These are phyloP conservation scores for Chaetura pelagica DNA, from an alignment of 2,113 vertebrate genomes.

Conservation along the genomic window DNA sequence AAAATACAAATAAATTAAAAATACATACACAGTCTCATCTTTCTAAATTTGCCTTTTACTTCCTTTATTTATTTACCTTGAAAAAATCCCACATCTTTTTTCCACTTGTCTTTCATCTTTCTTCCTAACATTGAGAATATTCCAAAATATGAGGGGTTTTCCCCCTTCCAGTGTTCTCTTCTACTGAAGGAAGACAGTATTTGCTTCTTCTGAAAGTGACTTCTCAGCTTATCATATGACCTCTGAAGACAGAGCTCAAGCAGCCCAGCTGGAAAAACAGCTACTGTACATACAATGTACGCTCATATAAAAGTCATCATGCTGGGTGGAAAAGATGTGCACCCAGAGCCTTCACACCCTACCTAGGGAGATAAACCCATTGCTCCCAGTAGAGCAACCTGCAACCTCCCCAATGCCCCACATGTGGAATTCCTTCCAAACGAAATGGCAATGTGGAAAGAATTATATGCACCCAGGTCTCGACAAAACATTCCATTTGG, in stretches of 20 bases:
- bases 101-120: neutral
- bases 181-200: neutral
- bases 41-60: neutral
- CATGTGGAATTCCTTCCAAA: neutral
- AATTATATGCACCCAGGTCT: accelerated
- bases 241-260: neutral
- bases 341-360: neutral
- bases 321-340: neutral
- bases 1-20: neutral
- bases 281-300: accelerated
- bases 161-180: neutral
- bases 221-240: neutral
- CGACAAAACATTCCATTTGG: accelerated
- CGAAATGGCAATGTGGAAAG: neutral
- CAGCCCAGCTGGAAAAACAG: neutral
- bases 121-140: neutral
- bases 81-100: neutral
- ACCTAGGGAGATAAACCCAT: neutral
- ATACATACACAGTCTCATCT: neutral
- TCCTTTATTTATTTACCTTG: neutral
- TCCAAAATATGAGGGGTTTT: neutral
- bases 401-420: neutral
- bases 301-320: accelerated
- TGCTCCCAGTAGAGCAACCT: no score
- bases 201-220: neutral